Conservation (phyloP, 2,888 invertebrate genomes). For the Pheosia gnoma region DNA sequence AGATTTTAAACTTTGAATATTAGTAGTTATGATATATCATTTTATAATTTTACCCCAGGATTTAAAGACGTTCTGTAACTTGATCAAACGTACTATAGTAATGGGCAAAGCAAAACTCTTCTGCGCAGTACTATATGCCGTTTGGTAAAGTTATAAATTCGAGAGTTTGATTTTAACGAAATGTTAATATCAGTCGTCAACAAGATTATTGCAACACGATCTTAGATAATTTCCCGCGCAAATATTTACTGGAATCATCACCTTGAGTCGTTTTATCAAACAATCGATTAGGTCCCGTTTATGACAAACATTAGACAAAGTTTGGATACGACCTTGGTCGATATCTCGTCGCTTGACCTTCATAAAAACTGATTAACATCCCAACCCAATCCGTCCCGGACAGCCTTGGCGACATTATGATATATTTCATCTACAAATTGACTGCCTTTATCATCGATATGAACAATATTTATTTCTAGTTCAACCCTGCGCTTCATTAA, state of each 20-base stretch:
- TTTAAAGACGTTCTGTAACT: no score
- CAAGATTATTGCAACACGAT: neutral
- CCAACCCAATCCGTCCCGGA: neutral
- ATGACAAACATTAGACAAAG: slow-evolving; percentile 1
- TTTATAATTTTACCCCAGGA: no score
- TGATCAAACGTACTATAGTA: no score
- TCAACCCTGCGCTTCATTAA: neutral
- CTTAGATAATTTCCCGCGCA: neutral
- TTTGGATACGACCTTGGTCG: neutral
- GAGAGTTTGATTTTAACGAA: no score
- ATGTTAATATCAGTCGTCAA: no score
- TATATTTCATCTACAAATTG: neutral
- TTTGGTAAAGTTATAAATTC: no score
- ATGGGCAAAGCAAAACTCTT: no score
- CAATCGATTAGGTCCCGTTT: neutral
- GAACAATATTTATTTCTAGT: neutral
- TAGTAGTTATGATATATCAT: neutral
- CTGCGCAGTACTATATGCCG: no score
- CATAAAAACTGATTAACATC: neutral
- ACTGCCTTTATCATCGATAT: neutral
- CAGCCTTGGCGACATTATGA: slow-evolving; percentile 3
- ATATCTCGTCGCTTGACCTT: slow-evolving; percentile 3
- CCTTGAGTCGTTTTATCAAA: slow-evolving; percentile 4
- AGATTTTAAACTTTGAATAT: neutral
- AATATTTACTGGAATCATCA: neutral